phyloP scores from a whole-genome alignment of 2,113 vertebrate genomes.

The Fregetta grallaria region DNA sequence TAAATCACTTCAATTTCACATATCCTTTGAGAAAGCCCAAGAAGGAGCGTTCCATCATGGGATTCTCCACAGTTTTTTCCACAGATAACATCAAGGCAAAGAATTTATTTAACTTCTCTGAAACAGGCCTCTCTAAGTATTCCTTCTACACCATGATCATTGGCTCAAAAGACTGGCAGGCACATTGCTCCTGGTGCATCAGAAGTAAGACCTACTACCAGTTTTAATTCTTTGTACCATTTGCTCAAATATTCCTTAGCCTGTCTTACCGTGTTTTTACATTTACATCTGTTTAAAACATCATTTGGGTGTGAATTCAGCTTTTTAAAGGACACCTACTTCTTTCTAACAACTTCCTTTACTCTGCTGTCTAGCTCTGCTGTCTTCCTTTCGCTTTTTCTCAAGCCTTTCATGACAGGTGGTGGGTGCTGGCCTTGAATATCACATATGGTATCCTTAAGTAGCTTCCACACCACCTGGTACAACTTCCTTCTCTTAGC shows the following conservation, averaged over 20 bases:
- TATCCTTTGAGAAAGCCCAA: not conserved
- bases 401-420: not conserved
- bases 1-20: not conserved
- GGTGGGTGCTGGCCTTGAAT: not conserved
- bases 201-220: not conserved
- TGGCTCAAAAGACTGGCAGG: not conserved
- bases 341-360: conserved; percentile 17
- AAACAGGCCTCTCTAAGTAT: not conserved
- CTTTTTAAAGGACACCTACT: not conserved
- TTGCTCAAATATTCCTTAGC: not conserved
- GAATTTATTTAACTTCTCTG: not conserved
- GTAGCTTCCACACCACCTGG: not conserved
- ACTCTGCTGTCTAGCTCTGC: not conserved
- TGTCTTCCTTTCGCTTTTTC: not conserved
- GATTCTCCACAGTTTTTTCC: not conserved
- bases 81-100: not conserved
- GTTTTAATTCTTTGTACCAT: not conserved
- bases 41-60: not conserved
- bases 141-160: not conserved
- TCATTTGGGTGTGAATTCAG: not conserved
- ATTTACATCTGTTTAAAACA: not conserved
- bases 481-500: not conserved
- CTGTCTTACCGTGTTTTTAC: not conserved
- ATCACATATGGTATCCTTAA: conserved; percentile 19
- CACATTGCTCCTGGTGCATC: not conserved